Conservation (phyloP, 1,140 invertebrate species). For the Anagrus nilaparvatae region DNA sequence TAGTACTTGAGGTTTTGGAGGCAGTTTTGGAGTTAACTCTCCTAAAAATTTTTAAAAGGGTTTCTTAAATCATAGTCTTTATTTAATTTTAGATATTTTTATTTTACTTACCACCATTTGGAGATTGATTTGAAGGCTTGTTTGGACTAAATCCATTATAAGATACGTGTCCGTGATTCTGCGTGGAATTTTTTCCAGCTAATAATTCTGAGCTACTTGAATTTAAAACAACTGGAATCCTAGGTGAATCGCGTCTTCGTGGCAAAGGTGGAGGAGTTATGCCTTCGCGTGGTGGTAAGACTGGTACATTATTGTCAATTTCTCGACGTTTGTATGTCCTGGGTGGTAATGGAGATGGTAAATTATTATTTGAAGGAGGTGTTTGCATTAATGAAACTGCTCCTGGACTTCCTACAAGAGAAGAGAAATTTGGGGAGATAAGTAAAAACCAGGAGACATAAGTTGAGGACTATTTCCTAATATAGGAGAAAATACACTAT, state of each 20-base stretch:
- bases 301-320: conserved; percentile 51
- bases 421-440: too few relatives aligned
- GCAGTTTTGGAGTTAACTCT: conserved; percentile 39
- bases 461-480: conserved; percentile 37
- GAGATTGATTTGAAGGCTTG: conserved; percentile 30
- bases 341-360: conserved; percentile 53
- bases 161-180: conserved; percentile 38
- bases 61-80: neutral
- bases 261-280: too few relatives aligned
- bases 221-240: conserved; percentile 32
- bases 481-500: conserved; percentile 38
- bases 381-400: conserved; percentile 39
- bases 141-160: conserved; percentile 40
- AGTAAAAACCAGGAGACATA: conserved; percentile 34
- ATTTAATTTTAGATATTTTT: too few relatives aligned
- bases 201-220: conserved; percentile 31
- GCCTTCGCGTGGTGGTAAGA: conserved; percentile 49
- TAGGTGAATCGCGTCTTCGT: too few relatives aligned
- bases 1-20: conserved; percentile 37
- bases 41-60: conserved; percentile 21
- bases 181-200: conserved; percentile 39
- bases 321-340: conserved; percentile 45
- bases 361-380: conserved; percentile 38
- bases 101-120: conserved; percentile 42
- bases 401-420: conserved; percentile 36